A percentile compares a stretch with the other conserved stretches of the same genome.
Conservation (phyloP, 1,140 invertebrate genomes). For the Thereuonema tuberculata region DNA sequence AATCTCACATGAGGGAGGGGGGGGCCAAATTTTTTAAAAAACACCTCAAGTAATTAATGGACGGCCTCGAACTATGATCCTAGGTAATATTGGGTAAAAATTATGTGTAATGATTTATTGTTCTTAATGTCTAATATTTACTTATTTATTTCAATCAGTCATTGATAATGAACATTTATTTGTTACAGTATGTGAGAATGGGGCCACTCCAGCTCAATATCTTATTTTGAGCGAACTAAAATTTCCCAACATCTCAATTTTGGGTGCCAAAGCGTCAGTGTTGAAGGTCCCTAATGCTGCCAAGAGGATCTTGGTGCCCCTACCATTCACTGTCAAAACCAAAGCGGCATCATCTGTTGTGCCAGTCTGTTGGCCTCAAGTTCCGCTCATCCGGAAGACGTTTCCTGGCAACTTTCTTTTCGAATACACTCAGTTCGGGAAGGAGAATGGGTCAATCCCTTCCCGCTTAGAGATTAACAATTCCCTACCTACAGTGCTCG, state of each 20-base stretch:
- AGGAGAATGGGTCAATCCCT: constrained; percentile 18
- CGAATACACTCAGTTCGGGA: constrained; percentile 17
- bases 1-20: too few species aligned
- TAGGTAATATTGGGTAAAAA: too few species aligned
- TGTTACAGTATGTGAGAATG: constrained; percentile 11
- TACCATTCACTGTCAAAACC: not conserved
- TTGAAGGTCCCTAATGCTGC: constrained; percentile 6
- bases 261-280: not conserved
- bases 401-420: constrained; percentile 22
- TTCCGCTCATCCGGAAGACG: constrained; percentile 19
- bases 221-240: constrained; percentile 10
- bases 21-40: too few species aligned
- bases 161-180: not conserved
- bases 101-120: too few species aligned
- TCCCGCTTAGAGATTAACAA: constrained; percentile 20
- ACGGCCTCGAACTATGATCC: too few species aligned
- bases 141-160: too few species aligned
- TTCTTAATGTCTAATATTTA: too few species aligned
- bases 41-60: too few species aligned
- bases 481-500: constrained; percentile 18
- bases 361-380: constrained; percentile 10
- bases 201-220: constrained; percentile 5
- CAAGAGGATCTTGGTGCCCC: constrained; percentile 6
- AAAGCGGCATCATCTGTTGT: not conserved
- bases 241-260: constrained; percentile 4